A percentile compares a stretch with the other conserved stretches of the same genome.
phyloP scores from a whole-genome alignment of 2,113 vertebrate species.

The Charina bottae region DNA sequence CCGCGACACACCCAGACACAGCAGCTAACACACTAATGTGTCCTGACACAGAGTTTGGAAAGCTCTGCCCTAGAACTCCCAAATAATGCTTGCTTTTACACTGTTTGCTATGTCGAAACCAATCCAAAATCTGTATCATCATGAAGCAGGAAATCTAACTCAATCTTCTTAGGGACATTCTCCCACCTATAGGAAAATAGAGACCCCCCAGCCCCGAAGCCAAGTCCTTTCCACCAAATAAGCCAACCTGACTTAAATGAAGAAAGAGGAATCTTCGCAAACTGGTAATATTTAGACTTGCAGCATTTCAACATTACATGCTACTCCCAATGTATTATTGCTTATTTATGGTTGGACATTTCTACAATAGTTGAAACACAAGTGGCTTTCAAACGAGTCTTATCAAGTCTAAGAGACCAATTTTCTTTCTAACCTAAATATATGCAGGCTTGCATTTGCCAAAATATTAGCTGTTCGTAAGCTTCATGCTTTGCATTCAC shows the following conservation, averaged over 20 bases:
- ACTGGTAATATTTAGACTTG: neutral
- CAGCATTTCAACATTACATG: neutral
- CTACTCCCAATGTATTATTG: neutral
- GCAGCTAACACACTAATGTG: no score
- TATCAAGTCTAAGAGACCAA: neutral
- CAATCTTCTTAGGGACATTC: neutral
- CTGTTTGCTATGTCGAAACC: neutral
- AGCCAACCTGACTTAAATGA: neutral
- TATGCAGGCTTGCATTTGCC: neutral
- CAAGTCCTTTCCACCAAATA: neutral
- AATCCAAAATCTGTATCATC: neutral
- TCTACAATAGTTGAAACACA: neutral
- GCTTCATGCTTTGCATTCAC: conserved; percentile 10
- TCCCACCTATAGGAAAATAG: neutral
- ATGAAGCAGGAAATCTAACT: neutral
- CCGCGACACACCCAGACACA: no score
- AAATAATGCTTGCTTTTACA: neutral
- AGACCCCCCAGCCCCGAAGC: neutral
- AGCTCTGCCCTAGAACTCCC: no score
- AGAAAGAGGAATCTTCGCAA: neutral
- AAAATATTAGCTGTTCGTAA: neutral
- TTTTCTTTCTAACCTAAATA: neutral
- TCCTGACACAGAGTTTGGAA: no score
- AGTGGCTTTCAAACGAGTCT: neutral
- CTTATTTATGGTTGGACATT: neutral